Percentiles rank a stretch among this genome's conserved stretches.
Evolutionary conservation across 2,113 vertebrate genomes (phyloP).

Genomic region (Seriola rivoliana): DNA sequence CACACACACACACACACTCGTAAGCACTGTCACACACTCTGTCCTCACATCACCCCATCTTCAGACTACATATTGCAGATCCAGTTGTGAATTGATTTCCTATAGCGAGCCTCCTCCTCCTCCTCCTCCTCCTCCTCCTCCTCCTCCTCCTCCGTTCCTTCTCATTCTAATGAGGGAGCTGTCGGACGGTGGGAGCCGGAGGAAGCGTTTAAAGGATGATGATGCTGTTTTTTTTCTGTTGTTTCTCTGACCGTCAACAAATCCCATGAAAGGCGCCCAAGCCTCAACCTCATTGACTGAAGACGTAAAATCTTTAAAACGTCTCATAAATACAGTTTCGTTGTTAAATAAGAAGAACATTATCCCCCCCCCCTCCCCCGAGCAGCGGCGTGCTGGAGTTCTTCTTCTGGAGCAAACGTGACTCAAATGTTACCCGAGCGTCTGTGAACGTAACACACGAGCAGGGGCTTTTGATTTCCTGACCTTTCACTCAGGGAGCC

Average conservation of each 20-base stretch:
- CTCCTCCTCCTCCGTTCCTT: neutral
- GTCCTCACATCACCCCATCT: conserved; percentile 30
- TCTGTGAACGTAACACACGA: neutral
- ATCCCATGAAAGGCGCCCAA: neutral
- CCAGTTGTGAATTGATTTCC: conserved; percentile 51
- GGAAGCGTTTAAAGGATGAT: neutral
- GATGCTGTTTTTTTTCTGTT: neutral
- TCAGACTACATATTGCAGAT: conserved; percentile 48
- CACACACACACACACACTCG: neutral
- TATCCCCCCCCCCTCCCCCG: neutral
- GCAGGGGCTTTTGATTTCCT: neutral
- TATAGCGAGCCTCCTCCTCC: conserved; percentile 2
- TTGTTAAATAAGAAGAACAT: neutral
- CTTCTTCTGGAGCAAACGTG: neutral
- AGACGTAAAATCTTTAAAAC: neutral
- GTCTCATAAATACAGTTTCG: neutral
- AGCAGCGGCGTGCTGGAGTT: neutral
- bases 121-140: too few species aligned
- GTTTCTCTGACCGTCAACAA: neutral
- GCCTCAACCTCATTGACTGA: neutral
- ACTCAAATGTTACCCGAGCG: too few species aligned
- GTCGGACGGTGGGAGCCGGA: neutral
- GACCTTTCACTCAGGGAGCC: conserved; percentile 9
- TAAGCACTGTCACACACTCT: conserved; percentile 4
- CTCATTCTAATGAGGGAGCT: neutral